Evolutionary conservation across 1,140 invertebrate species (phyloP).

Genomic region (Drosophila lowei): DNA sequence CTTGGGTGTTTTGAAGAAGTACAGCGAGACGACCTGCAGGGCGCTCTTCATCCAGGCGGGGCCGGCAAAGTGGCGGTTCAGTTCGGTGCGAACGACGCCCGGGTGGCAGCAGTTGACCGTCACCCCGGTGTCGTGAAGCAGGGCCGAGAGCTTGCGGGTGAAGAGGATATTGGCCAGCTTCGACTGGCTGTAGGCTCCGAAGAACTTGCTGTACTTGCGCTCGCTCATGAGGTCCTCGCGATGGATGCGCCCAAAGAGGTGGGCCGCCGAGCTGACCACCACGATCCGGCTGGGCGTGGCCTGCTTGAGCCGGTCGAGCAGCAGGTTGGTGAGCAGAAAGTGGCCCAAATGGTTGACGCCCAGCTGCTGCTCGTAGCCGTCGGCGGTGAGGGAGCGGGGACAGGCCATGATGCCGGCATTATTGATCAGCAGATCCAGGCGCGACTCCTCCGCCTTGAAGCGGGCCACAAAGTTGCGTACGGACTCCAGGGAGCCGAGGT

Average conservation of each 20-base stretch:
- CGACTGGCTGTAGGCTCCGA: constrained; percentile 87
- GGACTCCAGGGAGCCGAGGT: constrained; percentile 91
- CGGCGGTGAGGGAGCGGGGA: constrained; percentile 86
- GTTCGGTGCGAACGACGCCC: constrained; percentile 89
- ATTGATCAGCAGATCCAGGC: constrained; percentile 93
- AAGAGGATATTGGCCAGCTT: constrained; percentile 92
- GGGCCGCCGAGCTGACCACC: constrained; percentile 75
- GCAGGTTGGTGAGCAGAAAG: constrained; percentile 91
- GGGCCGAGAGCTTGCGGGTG: constrained; percentile 85
- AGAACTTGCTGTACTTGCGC: constrained; percentile 85
- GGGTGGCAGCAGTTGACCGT: constrained; percentile 89
- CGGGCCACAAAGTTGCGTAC: constrained; percentile 71
- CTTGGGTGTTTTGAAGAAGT: constrained; percentile 85
- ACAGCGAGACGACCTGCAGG: constrained; percentile 42
- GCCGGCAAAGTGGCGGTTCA: constrained; percentile 86
- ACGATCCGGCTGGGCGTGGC: constrained; percentile 85
- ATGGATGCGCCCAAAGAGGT: constrained; percentile 86
- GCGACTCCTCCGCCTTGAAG: constrained; percentile 85
- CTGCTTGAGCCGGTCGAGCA: constrained; percentile 86
- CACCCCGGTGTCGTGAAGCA: constrained; percentile 86
- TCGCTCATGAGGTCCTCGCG: constrained; percentile 89
- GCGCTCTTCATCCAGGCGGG: constrained; percentile 54
- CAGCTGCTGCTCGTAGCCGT: constrained; percentile 92
- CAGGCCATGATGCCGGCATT: constrained; percentile 94
- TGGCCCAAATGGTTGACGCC: constrained; percentile 92